These are phyloP conservation scores for Phoxinus dragarum DNA, from an alignment of 2,797 vertebrate species.

Conservation along the genomic window DNA sequence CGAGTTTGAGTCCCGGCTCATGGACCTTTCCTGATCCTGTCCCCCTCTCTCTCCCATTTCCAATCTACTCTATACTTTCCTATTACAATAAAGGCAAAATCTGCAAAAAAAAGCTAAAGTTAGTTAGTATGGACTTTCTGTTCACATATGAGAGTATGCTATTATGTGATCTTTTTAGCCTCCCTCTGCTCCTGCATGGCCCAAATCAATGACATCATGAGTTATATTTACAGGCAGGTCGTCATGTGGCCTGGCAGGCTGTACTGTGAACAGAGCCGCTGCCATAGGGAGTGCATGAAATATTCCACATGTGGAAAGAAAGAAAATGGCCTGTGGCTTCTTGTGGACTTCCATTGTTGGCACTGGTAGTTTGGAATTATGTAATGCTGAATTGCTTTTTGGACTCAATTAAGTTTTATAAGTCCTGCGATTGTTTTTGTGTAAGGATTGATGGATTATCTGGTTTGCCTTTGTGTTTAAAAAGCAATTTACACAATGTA, in stretches of 20 bases:
- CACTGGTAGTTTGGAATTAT: constrained; percentile 31
- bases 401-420: constrained; percentile 14
- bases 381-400: constrained; percentile 32
- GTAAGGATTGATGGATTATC: constrained; percentile 8
- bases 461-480: constrained; percentile 27
- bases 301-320: constrained; percentile 80
- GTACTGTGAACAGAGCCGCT: constrained; percentile 71
- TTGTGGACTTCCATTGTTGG: constrained; percentile 49
- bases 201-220: constrained; percentile 76
- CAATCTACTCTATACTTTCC: neutral
- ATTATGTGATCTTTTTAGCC: constrained; percentile 57
- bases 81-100: neutral
- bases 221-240: constrained; percentile 72
- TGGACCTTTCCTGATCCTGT: neutral
- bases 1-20: neutral
- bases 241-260: constrained; percentile 69
- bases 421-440: constrained; percentile 22
- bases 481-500: constrained; percentile 32
- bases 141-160: constrained; percentile 41
- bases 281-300: constrained; percentile 74
- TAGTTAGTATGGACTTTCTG: neutral
- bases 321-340: constrained; percentile 82
- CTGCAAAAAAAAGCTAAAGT: too few relatives aligned
- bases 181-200: constrained; percentile 56
- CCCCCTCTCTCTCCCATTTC: neutral